phyloP scores from a whole-genome alignment of 2,888 invertebrate species.

The Willowsia nigromaculata region DNA sequence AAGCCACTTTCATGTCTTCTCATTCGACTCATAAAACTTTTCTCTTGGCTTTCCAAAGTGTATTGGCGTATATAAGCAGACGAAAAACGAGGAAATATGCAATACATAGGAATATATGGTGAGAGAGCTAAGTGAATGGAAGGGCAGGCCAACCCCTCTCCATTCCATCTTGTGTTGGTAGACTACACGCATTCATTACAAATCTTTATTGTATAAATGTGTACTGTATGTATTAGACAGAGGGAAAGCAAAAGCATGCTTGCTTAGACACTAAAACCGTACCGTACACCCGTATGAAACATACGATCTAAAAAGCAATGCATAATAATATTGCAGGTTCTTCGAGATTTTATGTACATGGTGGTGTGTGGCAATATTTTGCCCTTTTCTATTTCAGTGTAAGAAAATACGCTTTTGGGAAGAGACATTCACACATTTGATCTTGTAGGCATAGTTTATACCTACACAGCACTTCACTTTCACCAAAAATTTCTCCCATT shows the following conservation, averaged over 20 bases:
- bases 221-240: neutral
- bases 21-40: constrained; percentile 40
- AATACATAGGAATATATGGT: neutral
- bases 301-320: neutral
- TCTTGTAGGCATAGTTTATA: neutral
- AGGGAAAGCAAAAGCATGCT: too few species aligned
- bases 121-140: too few species aligned
- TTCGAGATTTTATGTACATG: neutral
- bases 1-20: constrained; percentile 61
- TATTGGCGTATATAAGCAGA: neutral
- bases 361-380: neutral
- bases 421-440: too few species aligned
- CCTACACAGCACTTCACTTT: neutral
- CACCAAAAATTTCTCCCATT: neutral
- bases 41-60: constrained; percentile 7
- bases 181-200: neutral
- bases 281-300: too few species aligned
- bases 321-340: neutral
- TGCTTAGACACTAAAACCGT: too few species aligned
- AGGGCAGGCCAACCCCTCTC: too few species aligned
- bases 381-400: too few species aligned
- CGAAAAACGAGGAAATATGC: too few species aligned
- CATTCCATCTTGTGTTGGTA: constrained; percentile 23
- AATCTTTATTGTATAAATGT: neutral
- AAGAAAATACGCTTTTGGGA: too few species aligned